Evolutionary conservation across 2,888 invertebrate genomes (phyloP), one percentile per base, ranked within the genome.

Genomic region (Hedya salicella): DNA sequence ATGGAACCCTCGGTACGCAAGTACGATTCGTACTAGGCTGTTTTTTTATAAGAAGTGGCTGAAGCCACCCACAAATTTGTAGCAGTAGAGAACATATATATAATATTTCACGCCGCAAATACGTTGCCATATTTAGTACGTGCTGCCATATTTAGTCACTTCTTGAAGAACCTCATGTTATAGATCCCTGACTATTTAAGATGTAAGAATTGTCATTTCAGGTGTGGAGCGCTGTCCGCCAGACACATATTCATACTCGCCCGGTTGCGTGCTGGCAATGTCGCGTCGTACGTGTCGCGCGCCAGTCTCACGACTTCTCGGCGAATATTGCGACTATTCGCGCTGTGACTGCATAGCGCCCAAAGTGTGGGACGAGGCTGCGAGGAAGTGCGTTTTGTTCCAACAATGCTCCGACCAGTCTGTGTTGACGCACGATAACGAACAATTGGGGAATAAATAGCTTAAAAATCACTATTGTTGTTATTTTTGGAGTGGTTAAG

Each of bases 241-340:
- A 8, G 76, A 71, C 3, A 82, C 75, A n/a, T 66, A 70, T 8
- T 68, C 74, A 0, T 81, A 79, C 68, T 65, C 57, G 2, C 70
- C 79, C 0, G 68, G 74, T 0, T 81, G 80, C 0, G 70, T 72
- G 14, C 59, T 66, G 0, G 72, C 76, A 0, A 63, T 76, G 71
- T 78, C 80, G 0, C 78, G 77, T 69, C 71, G 74, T 0, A 82
- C 83, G 0, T 84, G 83, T 64, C 75, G 74, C 0, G 62, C 70
- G 13, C 79, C 78, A 0, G 21, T 61, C 2, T 56, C 74, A 0
- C 72, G 69, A 3, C 63, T 68, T n/a, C 17, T 81, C 11, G 77
- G 79, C 1, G 13, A 69, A n/a, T 50, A 72, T 9, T 83, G 82
- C 52, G 82, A 83, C 69, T 78, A 70, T 21, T 73, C 74, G 0